Conservation (phyloP, 2,888 invertebrate genomes). For the Pseudoips prasinana region DNA sequence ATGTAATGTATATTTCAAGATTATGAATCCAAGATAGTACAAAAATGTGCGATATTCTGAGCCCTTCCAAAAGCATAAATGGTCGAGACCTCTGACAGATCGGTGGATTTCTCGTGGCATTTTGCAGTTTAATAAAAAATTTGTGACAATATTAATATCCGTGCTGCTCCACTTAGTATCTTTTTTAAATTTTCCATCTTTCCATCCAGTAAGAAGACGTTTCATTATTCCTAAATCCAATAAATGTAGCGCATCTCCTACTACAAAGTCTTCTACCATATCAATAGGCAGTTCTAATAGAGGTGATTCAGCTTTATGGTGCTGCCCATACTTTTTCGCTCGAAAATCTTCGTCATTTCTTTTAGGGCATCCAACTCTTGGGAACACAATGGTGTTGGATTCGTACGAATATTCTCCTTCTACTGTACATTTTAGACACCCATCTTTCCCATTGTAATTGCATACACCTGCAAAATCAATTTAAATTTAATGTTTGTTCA, state of each 20-base stretch:
- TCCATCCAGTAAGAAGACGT: conserved; percentile 14
- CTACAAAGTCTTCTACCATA: conserved; percentile 26
- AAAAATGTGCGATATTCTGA: conserved; percentile 17
- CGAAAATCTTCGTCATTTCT: conserved; percentile 8
- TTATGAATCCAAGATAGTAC: conserved; percentile 4
- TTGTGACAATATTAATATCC: conserved; percentile 14
- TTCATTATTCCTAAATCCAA: conserved; percentile 27
- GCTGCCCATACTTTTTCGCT: conserved; percentile 5
- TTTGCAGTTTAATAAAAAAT: conserved; percentile 11
- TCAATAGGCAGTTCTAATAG: conserved; percentile 13
- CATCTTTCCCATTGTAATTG: conserved; percentile 23
- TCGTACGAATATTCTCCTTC: conserved; percentile 29
- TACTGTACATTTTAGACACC: conserved; percentile 23
- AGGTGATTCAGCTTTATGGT: conserved; percentile 10
- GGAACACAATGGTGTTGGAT: conserved; percentile 23
- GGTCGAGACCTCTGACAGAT: conserved; percentile 16
- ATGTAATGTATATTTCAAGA: conserved; percentile 3
- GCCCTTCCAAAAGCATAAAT: conserved; percentile 25
- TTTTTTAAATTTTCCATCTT: conserved; percentile 7
- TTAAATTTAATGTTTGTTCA: no score
- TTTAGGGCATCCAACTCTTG: neutral
- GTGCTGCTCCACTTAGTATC: conserved; percentile 3
- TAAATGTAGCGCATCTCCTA: conserved; percentile 17
- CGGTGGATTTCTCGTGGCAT: conserved; percentile 27
- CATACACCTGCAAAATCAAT: conserved; percentile 24